These are phyloP conservation scores for Callipepla squamata DNA, from an alignment of 2,113 vertebrate species.

Conservation along the genomic window DNA sequence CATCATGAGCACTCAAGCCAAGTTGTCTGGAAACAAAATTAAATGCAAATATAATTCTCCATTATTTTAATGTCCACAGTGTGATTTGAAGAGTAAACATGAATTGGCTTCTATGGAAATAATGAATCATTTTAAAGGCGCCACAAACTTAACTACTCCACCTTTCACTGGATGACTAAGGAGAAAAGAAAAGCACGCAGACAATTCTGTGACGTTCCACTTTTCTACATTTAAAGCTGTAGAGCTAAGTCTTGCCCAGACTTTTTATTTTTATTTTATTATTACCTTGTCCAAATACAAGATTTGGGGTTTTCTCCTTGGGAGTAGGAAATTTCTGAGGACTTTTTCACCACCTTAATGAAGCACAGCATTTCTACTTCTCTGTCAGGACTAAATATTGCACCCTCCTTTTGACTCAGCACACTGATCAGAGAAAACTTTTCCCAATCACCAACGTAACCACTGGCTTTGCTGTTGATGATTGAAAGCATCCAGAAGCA, in stretches of 20 bases:
- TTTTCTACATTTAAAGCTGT: neutral
- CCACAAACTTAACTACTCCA: slow-evolving; percentile 46
- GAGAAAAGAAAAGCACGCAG: neutral
- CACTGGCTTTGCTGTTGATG: neutral
- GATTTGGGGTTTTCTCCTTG: neutral
- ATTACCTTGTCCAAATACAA: neutral
- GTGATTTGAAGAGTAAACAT: slow-evolving; percentile 59
- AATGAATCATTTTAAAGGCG: slow-evolving; percentile 64
- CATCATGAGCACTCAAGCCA: slow-evolving; percentile 65
- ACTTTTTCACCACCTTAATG: neutral
- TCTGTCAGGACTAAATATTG: neutral
- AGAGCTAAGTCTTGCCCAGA: neutral
- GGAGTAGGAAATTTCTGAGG: neutral
- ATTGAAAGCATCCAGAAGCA: neutral
- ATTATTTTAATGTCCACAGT: slow-evolving; percentile 67
- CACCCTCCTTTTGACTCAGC: neutral
- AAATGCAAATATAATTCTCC: slow-evolving; percentile 73
- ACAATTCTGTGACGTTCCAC: neutral
- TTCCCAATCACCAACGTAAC: neutral
- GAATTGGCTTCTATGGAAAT: slow-evolving; percentile 70
- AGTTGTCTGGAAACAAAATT: slow-evolving; percentile 75
- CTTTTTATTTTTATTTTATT: neutral
- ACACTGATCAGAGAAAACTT: neutral
- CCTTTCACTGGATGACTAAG: slow-evolving; percentile 56
- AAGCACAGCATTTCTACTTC: neutral